Base-by-base conservation (phyloP, 2,888 invertebrate species). In the Eledone cirrhosa region DNA sequence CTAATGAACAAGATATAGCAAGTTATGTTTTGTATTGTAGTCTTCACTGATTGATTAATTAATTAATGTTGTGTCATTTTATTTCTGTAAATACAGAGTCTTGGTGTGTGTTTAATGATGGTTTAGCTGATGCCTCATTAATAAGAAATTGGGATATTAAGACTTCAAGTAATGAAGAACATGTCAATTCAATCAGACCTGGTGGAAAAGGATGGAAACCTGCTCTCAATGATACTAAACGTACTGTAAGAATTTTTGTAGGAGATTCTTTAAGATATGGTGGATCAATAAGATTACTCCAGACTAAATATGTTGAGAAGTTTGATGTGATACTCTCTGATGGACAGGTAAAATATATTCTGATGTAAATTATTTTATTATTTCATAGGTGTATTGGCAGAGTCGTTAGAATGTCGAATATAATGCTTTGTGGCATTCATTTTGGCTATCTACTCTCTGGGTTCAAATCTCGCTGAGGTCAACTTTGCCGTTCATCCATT, bases 131-230 rank as follows among this genome's bases (percentile, higher is more conserved):
- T 67, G 29, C 67, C 16, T 67, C 67, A 11, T 67, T 67, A 4
- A 33, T 72, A 33, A n/a, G 72, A 41, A 41, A 31, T 24, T 72
- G 72, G 72, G 72, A 72, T 8, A 72, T 72, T 72, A 24, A 72
- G 11, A 41, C 41, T 11, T 72, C 72, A 22, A 72, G 72, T 31
- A 72, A 72, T 72, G 29, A 72, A 72, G 72, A 72, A 72, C 7
- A 72, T 22, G 41, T 41, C 0, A 14, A 31, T 72, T 22, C 27
- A 19, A 72, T 72, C n/a, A 31, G 72, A 72, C 72, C 72, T 22
- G 72, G 72, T 72, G 33, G 16, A 72, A 72, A 33, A n/a, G 72
- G 72, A 19, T 72, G 72, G 72, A 72, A 31, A 72, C 72, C 72
- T 72, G 72, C 29, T n/a, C 7, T 24, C 24, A 41, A 31, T 13